phyloP scores from a whole-genome alignment of 2,888 invertebrate genomes.

The Mantis religiosa region DNA sequence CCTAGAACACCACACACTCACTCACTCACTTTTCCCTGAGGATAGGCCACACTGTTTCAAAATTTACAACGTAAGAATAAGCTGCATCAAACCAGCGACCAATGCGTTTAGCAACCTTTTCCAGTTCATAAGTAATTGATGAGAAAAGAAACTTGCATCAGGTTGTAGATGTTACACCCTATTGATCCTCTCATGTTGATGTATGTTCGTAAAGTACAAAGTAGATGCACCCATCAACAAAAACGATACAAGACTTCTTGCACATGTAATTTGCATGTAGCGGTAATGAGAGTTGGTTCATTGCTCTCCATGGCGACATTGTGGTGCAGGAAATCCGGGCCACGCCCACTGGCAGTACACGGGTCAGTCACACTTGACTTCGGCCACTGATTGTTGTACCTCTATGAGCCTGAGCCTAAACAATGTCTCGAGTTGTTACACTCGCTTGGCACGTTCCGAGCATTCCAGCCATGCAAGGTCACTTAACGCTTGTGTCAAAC shows the following conservation, averaged over 20 bases:
- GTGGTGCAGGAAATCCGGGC: background rate
- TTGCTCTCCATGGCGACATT: background rate
- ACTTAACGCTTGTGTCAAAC: background rate
- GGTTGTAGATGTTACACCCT: no score
- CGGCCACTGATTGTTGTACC: background rate
- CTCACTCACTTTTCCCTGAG: no score
- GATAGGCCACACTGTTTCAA: no score
- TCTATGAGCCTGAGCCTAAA: background rate
- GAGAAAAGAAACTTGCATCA: no score
- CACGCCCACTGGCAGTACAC: background rate
- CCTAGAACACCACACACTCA: no score
- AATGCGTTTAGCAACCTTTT: no score
- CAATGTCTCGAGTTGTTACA: background rate
- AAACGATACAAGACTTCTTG: background rate
- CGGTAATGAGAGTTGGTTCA: background rate
- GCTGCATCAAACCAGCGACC: no score
- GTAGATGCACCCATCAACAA: background rate
- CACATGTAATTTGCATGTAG: background rate
- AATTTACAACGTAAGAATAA: no score
- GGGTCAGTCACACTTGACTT: background rate
- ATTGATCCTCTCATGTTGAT: no score
- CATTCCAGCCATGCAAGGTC: background rate
- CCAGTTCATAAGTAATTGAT: no score
- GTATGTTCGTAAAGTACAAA: no score
- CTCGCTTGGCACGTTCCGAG: background rate